These are phyloP conservation scores for Mormyrops attenuatus DNA, from an alignment of 2,797 vertebrate species.

Conservation along the genomic window DNA sequence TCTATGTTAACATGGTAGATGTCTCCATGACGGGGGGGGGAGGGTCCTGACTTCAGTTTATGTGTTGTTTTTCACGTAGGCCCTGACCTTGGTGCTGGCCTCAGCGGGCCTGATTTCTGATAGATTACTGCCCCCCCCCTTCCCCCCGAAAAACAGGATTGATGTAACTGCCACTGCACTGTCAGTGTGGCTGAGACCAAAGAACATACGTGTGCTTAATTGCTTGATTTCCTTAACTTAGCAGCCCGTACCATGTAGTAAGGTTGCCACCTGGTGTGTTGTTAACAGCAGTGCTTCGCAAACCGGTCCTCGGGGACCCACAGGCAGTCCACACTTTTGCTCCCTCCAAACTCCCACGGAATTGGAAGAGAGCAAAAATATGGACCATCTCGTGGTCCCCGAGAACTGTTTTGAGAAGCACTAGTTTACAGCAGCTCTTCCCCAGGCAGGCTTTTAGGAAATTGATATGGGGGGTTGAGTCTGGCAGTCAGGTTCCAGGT, in stretches of 20 bases:
- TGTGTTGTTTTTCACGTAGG: not conserved
- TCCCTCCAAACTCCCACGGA: not conserved
- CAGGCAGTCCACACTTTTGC: not conserved
- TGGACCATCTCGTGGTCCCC: not conserved
- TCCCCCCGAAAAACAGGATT: not conserved
- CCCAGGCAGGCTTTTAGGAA: constrained; percentile 18
- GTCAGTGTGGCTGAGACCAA: not conserved
- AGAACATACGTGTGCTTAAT: not conserved
- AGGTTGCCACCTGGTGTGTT: constrained; percentile 8
- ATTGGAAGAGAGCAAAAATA: not conserved
- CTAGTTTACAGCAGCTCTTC: not conserved
- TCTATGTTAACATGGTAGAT: not conserved
- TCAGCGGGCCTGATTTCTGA: not conserved
- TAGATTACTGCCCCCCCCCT: not conserved
- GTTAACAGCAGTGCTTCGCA: not conserved
- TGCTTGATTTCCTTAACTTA: not conserved
- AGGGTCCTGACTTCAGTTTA: not conserved
- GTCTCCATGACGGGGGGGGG: not conserved
- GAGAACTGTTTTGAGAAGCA: not conserved
- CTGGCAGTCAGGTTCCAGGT: constrained; percentile 24
- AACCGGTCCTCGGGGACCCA: not conserved
- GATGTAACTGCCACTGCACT: not conserved
- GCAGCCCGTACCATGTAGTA: not conserved
- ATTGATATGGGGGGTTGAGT: constrained; percentile 27
- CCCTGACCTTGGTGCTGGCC: not conserved